A percentile compares a stretch with the other conserved stretches of the same genome.
Conservation (phyloP, 2,797 vertebrate species). For the Vespertilio murinus region DNA sequence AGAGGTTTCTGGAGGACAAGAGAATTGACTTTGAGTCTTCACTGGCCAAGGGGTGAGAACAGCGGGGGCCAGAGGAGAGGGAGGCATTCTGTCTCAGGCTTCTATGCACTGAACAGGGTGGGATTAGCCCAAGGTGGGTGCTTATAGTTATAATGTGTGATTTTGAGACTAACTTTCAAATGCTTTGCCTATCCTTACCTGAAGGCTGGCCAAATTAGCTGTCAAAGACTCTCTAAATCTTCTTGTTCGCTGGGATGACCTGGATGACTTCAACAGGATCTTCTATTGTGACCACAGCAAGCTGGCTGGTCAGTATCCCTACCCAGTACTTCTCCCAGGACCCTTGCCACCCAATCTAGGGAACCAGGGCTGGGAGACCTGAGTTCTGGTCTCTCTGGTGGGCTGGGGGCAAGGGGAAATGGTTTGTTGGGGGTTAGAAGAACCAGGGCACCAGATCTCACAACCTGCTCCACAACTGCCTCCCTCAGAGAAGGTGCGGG, state of each 20-base stretch:
- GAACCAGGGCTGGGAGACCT: neutral
- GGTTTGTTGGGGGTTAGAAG: neutral
- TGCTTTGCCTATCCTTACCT: neutral
- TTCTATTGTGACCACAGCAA: conserved; percentile 88
- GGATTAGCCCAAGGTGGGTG: neutral
- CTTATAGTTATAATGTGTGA: neutral
- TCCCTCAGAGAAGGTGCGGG: conserved; percentile 83
- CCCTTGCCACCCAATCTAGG: neutral
- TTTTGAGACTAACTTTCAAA: neutral
- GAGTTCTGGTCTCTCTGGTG: neutral
- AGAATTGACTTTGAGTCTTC: conserved; percentile 86
- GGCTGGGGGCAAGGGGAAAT: neutral
- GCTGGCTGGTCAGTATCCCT: conserved; percentile 81
- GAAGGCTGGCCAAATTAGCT: conserved; percentile 41
- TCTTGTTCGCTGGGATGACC: conserved; percentile 84
- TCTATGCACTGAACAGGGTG: neutral
- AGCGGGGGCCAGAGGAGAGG: neutral
- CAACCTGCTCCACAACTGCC: neutral
- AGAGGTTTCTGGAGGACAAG: conserved; percentile 88
- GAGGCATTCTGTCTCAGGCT: neutral
- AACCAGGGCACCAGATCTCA: neutral
- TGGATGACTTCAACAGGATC: conserved; percentile 87
- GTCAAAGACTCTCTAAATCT: conserved; percentile 83
- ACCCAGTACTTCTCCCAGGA: neutral
- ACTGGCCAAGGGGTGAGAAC: conserved; percentile 84